These are phyloP conservation scores for Trisateles emortualis DNA, from an alignment of 2,888 invertebrate species.

Conservation along the genomic window DNA sequence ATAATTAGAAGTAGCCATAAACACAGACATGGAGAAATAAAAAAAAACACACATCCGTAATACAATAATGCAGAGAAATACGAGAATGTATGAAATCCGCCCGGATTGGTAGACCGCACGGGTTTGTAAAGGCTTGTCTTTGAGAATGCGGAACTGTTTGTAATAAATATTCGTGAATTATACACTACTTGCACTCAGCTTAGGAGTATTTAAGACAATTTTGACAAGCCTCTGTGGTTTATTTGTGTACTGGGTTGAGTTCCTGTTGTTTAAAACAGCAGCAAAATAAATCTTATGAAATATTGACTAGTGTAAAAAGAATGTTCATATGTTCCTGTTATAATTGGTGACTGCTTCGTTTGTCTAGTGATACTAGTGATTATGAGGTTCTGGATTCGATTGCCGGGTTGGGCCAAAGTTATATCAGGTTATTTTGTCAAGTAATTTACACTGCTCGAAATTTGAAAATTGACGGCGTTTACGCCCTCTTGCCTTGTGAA, in stretches of 20 bases:
- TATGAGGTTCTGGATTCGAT: too few species aligned
- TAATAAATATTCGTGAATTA: conserved; percentile 42
- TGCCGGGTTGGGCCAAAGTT: too few species aligned
- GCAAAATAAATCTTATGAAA: neutral
- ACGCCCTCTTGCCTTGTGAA: too few species aligned
- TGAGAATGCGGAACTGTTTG: conserved; percentile 49
- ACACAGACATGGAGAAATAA: conserved; percentile 1
- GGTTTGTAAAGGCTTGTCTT: conserved; percentile 9
- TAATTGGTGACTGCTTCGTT: too few species aligned
- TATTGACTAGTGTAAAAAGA: neutral
- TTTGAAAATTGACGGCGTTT: too few species aligned
- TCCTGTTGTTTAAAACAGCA: neutral
- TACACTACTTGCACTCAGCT: conserved; percentile 23
- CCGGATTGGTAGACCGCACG: conserved; percentile 38
- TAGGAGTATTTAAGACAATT: neutral
- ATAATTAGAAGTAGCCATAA: neutral
- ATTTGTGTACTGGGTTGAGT: neutral
- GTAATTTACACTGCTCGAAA: too few species aligned
- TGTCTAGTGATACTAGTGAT: too few species aligned
- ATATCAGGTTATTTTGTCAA: too few species aligned
- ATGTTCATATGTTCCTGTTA: too few species aligned
- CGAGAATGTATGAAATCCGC: conserved; percentile 45
- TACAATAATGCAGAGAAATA: conserved; percentile 35
- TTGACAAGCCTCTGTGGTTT: neutral
- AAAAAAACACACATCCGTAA: conserved; percentile 33